A percentile compares a stretch with the other conserved stretches of the same genome.
Evolutionary conservation across 1,140 invertebrate genomes (phyloP).

Genomic region (Centruroides sculpturatus): DNA sequence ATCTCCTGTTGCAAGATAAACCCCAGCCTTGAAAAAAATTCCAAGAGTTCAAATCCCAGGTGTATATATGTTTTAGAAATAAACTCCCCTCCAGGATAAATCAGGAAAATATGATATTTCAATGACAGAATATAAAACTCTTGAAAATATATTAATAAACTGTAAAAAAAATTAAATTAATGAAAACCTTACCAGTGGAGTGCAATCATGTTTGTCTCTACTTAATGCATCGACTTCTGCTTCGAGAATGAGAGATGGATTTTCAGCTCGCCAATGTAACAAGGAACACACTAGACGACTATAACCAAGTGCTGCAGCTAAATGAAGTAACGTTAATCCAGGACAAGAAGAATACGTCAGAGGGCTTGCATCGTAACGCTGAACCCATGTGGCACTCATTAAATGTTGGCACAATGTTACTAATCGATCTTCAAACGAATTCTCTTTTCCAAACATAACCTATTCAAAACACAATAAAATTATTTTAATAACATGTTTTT

Average conservation of each 20-base stretch:
- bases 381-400: slow-evolving; percentile 40
- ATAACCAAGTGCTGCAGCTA: slow-evolving; percentile 65
- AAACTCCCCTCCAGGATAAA: too few relatives aligned
- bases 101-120: too few relatives aligned
- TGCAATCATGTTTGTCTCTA: slow-evolving; percentile 71
- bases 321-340: slow-evolving; percentile 71
- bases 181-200: slow-evolving; percentile 54
- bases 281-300: slow-evolving; percentile 49
- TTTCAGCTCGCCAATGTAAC: slow-evolving; percentile 73
- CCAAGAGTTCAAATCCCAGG: too few relatives aligned
- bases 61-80: too few relatives aligned
- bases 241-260: slow-evolving; percentile 68
- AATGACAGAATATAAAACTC: too few relatives aligned
- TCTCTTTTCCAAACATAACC: too few relatives aligned
- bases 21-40: too few relatives aligned
- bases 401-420: slow-evolving; percentile 61
- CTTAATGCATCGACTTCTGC: slow-evolving; percentile 80
- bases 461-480: too few relatives aligned
- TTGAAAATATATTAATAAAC: too few relatives aligned
- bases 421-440: slow-evolving; percentile 57
- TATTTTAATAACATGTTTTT: too few relatives aligned
- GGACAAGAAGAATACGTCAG: slow-evolving; percentile 27
- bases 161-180: too few relatives aligned
- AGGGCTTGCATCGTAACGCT: slow-evolving; percentile 26
- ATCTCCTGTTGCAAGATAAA: too few relatives aligned